phyloP scores from a whole-genome alignment of 2,113 vertebrate genomes.

The Dromas ardeola region DNA sequence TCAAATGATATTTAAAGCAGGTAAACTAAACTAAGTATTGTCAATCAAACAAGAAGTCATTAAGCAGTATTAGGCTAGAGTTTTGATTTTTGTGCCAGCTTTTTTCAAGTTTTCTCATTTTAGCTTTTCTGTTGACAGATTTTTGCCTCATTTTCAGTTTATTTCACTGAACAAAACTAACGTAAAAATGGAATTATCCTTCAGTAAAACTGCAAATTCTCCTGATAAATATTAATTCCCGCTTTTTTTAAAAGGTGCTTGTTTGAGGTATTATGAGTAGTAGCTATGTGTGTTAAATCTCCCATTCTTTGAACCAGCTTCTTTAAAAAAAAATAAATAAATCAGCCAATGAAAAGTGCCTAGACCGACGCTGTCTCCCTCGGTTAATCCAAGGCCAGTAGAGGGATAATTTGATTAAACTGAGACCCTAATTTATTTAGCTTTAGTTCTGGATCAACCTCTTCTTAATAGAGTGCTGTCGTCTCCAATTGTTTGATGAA shows the following conservation, averaged over 20 bases:
- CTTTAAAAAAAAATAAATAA: conserved; percentile 62
- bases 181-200: not conserved
- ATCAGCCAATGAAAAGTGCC: conserved; percentile 73
- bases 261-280: conserved; percentile 63
- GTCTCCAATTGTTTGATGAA: conserved; percentile 84
- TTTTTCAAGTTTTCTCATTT: not conserved
- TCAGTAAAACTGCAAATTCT: conserved; percentile 12
- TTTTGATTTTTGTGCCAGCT: not conserved
- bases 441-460: conserved; percentile 90
- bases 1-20: not conserved
- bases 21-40: not conserved
- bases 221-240: conserved; percentile 60
- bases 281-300: conserved; percentile 70
- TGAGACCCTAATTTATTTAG: conserved; percentile 90
- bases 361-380: conserved; percentile 76
- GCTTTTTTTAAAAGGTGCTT: conserved; percentile 25
- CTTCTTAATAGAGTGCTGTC: conserved; percentile 84
- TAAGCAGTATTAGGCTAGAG: not conserved
- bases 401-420: conserved; percentile 89
- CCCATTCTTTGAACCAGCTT: conserved; percentile 68
- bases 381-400: conserved; percentile 78
- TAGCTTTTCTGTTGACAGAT: not conserved
- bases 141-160: conserved; percentile 12
- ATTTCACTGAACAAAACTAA: not conserved
- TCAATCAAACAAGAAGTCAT: not conserved